phyloP scores from a whole-genome alignment of 2,797 vertebrate species.

The Protonibea diacanthus region DNA sequence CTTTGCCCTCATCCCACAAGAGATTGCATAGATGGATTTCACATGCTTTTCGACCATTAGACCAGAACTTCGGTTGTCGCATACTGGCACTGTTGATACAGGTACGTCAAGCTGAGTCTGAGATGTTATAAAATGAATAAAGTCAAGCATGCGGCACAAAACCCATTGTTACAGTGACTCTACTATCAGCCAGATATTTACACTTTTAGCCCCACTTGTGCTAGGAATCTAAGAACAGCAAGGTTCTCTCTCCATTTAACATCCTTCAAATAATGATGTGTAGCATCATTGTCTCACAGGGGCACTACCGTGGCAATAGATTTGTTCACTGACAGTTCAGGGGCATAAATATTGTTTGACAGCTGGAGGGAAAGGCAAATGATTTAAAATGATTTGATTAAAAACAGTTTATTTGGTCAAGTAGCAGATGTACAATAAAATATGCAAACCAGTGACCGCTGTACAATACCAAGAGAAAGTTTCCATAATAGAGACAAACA shows the following conservation, averaged over 20 bases:
- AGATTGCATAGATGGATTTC: too few species aligned
- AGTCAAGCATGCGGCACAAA: neutral
- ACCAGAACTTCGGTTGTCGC: neutral
- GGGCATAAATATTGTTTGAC: slow-evolving; percentile 7
- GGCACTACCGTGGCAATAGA: neutral
- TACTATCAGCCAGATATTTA: too few species aligned
- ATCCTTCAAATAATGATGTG: neutral
- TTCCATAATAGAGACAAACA: slow-evolving; percentile 44
- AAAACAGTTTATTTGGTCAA: slow-evolving; percentile 28
- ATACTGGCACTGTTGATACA: neutral
- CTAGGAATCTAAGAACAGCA: neutral
- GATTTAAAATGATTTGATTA: slow-evolving; percentile 16
- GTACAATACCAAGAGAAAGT: slow-evolving; percentile 16
- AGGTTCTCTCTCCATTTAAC: neutral
- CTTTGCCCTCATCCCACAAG: too few species aligned
- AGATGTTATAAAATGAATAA: neutral
- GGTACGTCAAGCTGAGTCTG: neutral
- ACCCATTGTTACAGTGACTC: neutral
- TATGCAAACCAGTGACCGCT: slow-evolving; percentile 5
- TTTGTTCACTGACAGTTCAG: neutral
- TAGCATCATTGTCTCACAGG: neutral
- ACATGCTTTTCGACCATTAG: too few species aligned
- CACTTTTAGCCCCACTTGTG: neutral
- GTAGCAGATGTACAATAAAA: slow-evolving; percentile 17
- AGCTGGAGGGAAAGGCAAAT: slow-evolving; percentile 2